phyloP scores from a whole-genome alignment of 35 echinoderm and acorn worm genomes.

The Hemicentrotus pulcherrimus region DNA sequence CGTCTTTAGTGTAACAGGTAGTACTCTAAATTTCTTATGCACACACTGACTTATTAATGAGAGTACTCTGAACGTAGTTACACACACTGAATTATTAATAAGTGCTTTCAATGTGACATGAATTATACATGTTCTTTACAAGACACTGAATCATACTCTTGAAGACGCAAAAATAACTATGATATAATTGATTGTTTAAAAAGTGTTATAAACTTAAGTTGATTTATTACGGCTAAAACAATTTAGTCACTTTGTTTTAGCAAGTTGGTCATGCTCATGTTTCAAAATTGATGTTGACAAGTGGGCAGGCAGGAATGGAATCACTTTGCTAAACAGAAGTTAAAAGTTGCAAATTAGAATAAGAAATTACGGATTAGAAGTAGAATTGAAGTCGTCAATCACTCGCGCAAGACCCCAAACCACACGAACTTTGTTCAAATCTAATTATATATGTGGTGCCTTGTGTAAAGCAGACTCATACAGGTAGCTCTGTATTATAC shows the following conservation, averaged over 20 bases:
- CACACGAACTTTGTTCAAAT: neutral
- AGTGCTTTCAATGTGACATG: neutral
- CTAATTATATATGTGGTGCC: neutral
- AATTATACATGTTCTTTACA: neutral
- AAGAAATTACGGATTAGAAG: conserved; percentile 4
- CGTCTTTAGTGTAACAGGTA: neutral
- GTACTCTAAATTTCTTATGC: neutral
- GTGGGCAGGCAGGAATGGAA: neutral
- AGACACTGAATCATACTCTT: neutral
- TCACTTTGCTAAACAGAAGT: neutral
- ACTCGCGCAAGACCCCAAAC: neutral
- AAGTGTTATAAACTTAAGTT: neutral
- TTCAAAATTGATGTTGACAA: neutral
- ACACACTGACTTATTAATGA: no score
- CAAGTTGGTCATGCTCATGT: neutral
- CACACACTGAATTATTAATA: neutral
- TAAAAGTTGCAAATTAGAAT: neutral
- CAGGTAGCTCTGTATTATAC: neutral
- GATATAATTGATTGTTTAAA: neutral
- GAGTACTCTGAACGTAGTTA: neutral
- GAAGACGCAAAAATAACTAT: neutral
- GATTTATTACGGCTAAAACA: neutral
- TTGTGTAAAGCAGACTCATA: neutral
- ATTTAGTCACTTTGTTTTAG: neutral
- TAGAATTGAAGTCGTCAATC: conserved; percentile 13